phyloP scores from a whole-genome alignment of 2,113 vertebrate species.

The Balaenoptera acutorostrata region DNA sequence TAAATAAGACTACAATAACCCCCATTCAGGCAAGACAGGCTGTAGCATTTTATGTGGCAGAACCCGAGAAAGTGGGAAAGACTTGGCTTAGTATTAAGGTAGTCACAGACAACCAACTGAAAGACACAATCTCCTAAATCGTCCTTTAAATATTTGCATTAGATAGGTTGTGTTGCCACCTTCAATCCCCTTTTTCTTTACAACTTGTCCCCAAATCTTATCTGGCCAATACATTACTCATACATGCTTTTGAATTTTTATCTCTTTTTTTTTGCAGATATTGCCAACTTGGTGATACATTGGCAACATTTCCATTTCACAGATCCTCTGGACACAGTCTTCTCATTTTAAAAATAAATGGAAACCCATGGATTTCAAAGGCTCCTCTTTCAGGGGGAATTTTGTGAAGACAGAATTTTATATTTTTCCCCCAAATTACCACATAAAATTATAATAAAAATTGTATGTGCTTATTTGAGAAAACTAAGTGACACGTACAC shows the following conservation, averaged over 20 bases:
- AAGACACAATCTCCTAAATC: neutral
- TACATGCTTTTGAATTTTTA: slow-evolving; percentile 29
- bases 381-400: neutral
- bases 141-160: neutral
- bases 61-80: neutral
- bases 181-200: neutral
- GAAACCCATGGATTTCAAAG: slow-evolving; percentile 2
- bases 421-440: neutral
- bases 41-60: neutral
- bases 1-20: neutral
- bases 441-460: slow-evolving; percentile 2
- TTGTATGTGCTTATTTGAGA: neutral
- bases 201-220: neutral
- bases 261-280: neutral
- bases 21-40: neutral
- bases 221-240: neutral
- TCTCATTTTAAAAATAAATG: slow-evolving; percentile 46
- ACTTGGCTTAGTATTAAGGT: neutral
- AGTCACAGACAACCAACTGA: neutral
- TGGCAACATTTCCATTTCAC: neutral
- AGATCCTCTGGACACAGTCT: neutral
- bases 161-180: neutral
- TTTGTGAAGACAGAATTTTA: neutral
- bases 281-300: neutral
- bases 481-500: neutral